Percentiles rank a stretch among this genome's conserved stretches.
These are phyloP conservation scores for Calameuta idolon DNA, from an alignment of 2,888 invertebrate genomes.

Conservation along the genomic window DNA sequence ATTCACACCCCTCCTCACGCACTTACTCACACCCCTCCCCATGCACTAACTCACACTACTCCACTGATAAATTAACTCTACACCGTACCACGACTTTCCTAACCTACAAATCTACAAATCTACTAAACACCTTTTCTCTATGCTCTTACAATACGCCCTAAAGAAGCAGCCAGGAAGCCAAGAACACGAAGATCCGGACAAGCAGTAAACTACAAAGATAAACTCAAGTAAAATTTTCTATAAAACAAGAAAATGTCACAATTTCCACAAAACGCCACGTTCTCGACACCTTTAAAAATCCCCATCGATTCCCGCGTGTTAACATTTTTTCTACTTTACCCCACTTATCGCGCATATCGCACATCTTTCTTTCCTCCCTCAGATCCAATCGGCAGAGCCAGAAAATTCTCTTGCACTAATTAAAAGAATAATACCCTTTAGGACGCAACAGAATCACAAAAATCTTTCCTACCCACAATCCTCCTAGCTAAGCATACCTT, in stretches of 20 bases:
- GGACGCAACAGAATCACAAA: not conserved
- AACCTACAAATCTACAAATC: not conserved
- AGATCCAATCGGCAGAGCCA: not conserved
- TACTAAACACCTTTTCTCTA: not conserved
- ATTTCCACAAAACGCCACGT: not conserved
- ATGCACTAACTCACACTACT: not conserved
- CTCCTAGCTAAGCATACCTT: not conserved
- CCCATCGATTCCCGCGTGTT: not conserved
- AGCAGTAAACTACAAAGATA: not conserved
- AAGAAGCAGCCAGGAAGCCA: not conserved
- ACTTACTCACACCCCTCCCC: not conserved
- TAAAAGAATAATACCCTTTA: not conserved
- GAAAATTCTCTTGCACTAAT: not conserved
- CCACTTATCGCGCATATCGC: not conserved
- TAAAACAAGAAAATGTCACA: not conserved
- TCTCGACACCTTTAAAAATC: not conserved
- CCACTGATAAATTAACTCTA: not conserved
- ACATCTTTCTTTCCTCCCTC: not conserved
- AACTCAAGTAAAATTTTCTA: not conserved
- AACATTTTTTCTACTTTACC: not conserved
- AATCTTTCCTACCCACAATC: not conserved
- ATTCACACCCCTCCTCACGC: not conserved
- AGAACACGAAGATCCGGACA: not conserved
- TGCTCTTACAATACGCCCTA: not conserved
- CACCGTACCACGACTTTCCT: not conserved